Conservation (phyloP, 2,797 vertebrate species). For the Dicrostonyx torquatus region DNA sequence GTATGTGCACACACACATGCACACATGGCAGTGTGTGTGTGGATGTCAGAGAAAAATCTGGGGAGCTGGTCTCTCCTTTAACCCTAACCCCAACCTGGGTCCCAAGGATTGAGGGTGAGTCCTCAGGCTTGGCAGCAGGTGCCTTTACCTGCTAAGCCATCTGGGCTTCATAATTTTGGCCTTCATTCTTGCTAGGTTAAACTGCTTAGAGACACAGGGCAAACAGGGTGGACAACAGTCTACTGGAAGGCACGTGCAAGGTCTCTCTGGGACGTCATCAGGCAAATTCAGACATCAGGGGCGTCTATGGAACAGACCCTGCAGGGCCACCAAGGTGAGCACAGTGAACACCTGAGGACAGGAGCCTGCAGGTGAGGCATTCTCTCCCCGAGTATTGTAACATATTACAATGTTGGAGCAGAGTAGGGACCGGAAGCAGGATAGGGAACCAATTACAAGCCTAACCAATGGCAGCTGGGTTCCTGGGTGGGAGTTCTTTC, state of each 20-base stretch:
- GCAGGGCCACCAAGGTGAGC: not conserved
- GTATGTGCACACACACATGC: fast-evolving
- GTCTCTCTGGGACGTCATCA: not conserved
- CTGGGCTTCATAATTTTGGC: not conserved
- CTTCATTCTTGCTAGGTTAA: not conserved
- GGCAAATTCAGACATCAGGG: not conserved
- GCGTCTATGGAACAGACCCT: not conserved
- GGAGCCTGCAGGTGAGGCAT: no score
- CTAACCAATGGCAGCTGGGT: not conserved
- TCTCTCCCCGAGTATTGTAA: not conserved
- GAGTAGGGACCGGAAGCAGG: not conserved
- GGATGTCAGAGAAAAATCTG: not conserved
- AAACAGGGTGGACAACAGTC: not conserved
- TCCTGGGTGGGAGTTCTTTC: not conserved
- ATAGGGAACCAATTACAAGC: not conserved
- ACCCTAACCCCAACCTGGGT: not conserved
- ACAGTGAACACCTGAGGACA: not conserved
- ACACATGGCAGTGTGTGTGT: not conserved
- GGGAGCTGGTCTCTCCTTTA: not conserved
- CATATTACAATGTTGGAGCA: fast-evolving
- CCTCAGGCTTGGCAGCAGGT: not conserved
- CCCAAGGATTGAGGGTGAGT: not conserved
- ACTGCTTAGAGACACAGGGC: not conserved
- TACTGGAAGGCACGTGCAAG: not conserved
- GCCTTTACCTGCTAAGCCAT: not conserved